Evolutionary conservation across 2,888 invertebrate genomes (phyloP).

Genomic region (Molorchus minor): DNA sequence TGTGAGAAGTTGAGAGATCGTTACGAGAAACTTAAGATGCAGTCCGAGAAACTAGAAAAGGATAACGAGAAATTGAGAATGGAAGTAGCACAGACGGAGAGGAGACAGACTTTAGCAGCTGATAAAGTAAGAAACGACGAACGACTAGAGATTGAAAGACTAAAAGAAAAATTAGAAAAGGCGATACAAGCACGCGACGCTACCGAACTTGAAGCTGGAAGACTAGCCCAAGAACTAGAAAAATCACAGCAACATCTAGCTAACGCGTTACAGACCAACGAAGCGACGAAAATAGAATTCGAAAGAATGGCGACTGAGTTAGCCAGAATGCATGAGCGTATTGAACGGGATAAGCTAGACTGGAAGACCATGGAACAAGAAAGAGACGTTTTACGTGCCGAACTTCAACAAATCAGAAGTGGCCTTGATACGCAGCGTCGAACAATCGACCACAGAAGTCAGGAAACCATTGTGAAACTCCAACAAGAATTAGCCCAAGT

Average conservation of each 20-base stretch:
- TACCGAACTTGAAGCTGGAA: slow-evolving; percentile 85
- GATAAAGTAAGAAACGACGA: slow-evolving; percentile 74
- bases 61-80: slow-evolving; percentile 81
- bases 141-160: slow-evolving; percentile 81
- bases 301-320: slow-evolving; percentile 85
- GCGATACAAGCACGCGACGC: slow-evolving; percentile 83
- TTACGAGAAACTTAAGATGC: slow-evolving; percentile 82
- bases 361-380: slow-evolving; percentile 78
- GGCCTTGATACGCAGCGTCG: slow-evolving; percentile 73
- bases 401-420: slow-evolving; percentile 73
- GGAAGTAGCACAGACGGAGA: slow-evolving; percentile 72
- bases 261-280: slow-evolving; percentile 85
- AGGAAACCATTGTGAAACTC: slow-evolving; percentile 76
- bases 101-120: slow-evolving; percentile 69
- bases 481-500: slow-evolving; percentile 74
- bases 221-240: slow-evolving; percentile 85
- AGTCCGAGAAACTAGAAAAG: slow-evolving; percentile 75
- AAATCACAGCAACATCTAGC: slow-evolving; percentile 85
- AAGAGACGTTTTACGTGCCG: slow-evolving; percentile 75
- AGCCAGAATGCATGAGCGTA: slow-evolving; percentile 81
- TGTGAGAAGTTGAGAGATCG: slow-evolving; percentile 88
- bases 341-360: slow-evolving; percentile 77
- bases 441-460: slow-evolving; percentile 73
- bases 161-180: slow-evolving; percentile 87
- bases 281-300: slow-evolving; percentile 84